Evolutionary conservation across 2,888 invertebrate genomes (phyloP).

Genomic region (Folsomia manolachei): DNA sequence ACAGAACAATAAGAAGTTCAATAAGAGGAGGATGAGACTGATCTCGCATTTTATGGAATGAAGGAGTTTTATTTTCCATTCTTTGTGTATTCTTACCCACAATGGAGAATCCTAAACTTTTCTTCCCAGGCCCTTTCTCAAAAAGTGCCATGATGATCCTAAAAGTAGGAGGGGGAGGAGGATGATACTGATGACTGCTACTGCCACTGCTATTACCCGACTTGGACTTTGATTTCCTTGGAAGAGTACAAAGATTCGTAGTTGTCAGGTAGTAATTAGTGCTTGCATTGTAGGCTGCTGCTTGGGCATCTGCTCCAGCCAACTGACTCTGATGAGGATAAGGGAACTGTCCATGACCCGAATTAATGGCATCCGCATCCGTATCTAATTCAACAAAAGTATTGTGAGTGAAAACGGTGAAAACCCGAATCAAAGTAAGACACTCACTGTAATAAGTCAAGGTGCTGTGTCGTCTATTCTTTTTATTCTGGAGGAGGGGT

Average conservation of each 20-base stretch:
- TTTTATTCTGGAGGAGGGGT: too few relatives aligned
- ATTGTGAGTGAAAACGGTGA: too few relatives aligned
- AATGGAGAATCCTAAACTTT: constrained; percentile 84
- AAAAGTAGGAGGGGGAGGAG: constrained; percentile 32
- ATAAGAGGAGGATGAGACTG: too few relatives aligned
- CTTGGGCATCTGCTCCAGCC: constrained; percentile 5
- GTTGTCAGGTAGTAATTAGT: constrained; percentile 48
- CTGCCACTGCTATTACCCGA: neutral
- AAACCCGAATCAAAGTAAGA: too few relatives aligned
- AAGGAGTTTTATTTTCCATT: neutral
- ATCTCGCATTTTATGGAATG: too few relatives aligned
- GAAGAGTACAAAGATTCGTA: constrained; percentile 47
- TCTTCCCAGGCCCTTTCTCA: constrained; percentile 77
- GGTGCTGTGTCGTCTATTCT: constrained; percentile 43
- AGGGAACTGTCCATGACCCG: constrained; percentile 23
- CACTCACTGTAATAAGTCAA: constrained; percentile 48
- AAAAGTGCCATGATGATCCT: constrained; percentile 43
- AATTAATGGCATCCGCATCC: constrained; percentile 47
- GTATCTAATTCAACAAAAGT: too few relatives aligned
- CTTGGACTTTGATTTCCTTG: constrained; percentile 39
- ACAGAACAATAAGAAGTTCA: too few relatives aligned
- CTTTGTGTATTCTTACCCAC: constrained; percentile 28
- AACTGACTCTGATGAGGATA: constrained; percentile 30
- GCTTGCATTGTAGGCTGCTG: constrained; percentile 21
- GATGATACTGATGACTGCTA: neutral